Evolutionary conservation across 2,888 invertebrate species (phyloP).

Genomic region (Biston betularia): DNA sequence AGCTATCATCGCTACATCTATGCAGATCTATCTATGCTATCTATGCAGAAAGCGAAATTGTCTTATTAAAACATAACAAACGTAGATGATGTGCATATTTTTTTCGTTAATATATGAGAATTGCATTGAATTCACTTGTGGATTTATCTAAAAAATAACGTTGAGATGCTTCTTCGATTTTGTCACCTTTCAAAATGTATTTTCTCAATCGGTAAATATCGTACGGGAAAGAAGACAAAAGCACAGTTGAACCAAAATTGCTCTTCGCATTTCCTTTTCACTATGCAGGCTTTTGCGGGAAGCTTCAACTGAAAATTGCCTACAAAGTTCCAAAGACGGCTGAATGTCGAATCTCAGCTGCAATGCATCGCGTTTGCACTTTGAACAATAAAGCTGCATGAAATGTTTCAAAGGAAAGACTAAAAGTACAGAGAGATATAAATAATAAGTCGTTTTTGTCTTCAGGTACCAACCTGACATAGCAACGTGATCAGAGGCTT

Average conservation of each 20-base stretch:
- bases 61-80: neutral
- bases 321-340: slow-evolving; percentile 35
- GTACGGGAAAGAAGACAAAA: slow-evolving; percentile 7
- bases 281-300: slow-evolving; percentile 20
- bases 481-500: too few species aligned
- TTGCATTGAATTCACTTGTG: neutral
- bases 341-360: slow-evolving; percentile 33
- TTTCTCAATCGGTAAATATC: neutral
- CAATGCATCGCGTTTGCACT: slow-evolving; percentile 30
- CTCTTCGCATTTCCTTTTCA: slow-evolving; percentile 14
- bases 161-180: too few species aligned
- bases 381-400: slow-evolving; percentile 28
- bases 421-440: neutral
- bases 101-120: neutral
- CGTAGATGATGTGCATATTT: neutral
- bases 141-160: neutral
- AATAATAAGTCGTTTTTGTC: too few species aligned
- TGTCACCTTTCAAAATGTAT: neutral
- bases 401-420: slow-evolving; percentile 1
- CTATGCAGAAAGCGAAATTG: neutral
- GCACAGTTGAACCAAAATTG: slow-evolving; percentile 12
- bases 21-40: too few species aligned
- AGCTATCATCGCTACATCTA: too few species aligned
- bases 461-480: too few species aligned
- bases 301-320: slow-evolving; percentile 20